Evolutionary conservation across 1,140 invertebrate species (phyloP).

Genomic region (Zaprionus ornatus): DNA sequence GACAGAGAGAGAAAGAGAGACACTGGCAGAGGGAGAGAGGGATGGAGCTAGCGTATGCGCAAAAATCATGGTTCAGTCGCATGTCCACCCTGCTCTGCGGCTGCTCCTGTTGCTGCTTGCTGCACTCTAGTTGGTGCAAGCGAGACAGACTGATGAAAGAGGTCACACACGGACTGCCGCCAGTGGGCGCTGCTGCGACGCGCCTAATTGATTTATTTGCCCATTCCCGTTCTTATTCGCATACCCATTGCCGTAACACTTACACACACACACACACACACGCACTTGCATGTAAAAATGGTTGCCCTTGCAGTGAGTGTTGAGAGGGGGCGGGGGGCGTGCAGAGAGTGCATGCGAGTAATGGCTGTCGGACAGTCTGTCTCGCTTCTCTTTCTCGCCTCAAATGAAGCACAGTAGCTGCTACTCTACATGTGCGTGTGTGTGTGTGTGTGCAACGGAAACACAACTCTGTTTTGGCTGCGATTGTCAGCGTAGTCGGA

Average conservation of each 20-base stretch:
- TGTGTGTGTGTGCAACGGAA: not conserved
- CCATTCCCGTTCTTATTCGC: constrained; percentile 23
- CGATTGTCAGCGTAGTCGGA: constrained; percentile 2
- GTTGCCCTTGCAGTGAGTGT: constrained; percentile 1
- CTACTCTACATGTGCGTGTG: not conserved
- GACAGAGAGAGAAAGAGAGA: not conserved
- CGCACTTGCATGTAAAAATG: constrained; percentile 12
- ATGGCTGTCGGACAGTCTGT: constrained; percentile 21
- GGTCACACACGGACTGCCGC: constrained; percentile 37
- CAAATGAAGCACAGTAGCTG: not conserved
- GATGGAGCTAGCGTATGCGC: constrained; percentile 23
- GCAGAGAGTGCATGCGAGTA: constrained; percentile 6
- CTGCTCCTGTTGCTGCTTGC: constrained; percentile 4
- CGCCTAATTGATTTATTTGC: constrained; percentile 70
- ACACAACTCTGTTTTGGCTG: not conserved
- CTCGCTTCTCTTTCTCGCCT: constrained; percentile 7
- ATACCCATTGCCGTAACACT: constrained; percentile 26
- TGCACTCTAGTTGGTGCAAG: not conserved
- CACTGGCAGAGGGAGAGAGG: not conserved
- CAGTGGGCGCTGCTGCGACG: constrained; percentile 48
- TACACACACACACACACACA: constrained; percentile 4
- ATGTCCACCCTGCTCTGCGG: constrained; percentile 6
- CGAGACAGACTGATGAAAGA: constrained; percentile 10
- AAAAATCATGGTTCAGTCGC: constrained; percentile 29
- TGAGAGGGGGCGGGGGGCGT: not conserved